Evolutionary conservation across 2,888 invertebrate genomes (phyloP).

Genomic region (Ophion costatus): DNA sequence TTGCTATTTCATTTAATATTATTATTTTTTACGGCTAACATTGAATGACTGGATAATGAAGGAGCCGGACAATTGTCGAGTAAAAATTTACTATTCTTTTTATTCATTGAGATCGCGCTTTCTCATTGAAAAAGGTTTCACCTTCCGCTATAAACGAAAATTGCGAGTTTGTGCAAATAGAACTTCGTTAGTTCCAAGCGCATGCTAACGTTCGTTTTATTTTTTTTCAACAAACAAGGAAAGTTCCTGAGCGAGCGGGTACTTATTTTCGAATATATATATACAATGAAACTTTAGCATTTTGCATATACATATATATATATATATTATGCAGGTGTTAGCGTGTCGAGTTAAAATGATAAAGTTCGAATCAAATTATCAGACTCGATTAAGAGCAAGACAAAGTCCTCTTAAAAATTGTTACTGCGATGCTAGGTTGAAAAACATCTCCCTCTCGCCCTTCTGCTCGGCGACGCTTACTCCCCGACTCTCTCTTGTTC

Average conservation of each 20-base stretch:
- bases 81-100: neutral
- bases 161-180: conserved; percentile 10
- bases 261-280: too few relatives aligned
- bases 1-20: too few relatives aligned
- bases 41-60: too few relatives aligned
- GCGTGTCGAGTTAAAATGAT: conserved; percentile 47
- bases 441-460: conserved; percentile 28
- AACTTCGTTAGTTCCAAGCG: conserved; percentile 33
- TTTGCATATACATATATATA: conserved; percentile 19
- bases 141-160: conserved; percentile 1
- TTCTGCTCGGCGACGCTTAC: neutral
- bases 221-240: neutral
- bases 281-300: conserved; percentile 19
- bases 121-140: conserved; percentile 14
- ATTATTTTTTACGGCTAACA: too few relatives aligned
- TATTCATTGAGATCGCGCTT: neutral
- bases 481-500: neutral
- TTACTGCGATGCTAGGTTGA: conserved; percentile 18
- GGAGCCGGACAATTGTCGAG: too few relatives aligned
- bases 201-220: conserved; percentile 23
- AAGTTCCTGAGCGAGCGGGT: too few relatives aligned
- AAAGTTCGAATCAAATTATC: conserved; percentile 63
- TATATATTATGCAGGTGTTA: conserved; percentile 14
- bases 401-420: conserved; percentile 42
- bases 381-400: conserved; percentile 55